Evolutionary conservation across 1,140 invertebrate genomes (phyloP), one percentile per base, ranked within the genome.

Genomic region (Pinna nobilis): DNA sequence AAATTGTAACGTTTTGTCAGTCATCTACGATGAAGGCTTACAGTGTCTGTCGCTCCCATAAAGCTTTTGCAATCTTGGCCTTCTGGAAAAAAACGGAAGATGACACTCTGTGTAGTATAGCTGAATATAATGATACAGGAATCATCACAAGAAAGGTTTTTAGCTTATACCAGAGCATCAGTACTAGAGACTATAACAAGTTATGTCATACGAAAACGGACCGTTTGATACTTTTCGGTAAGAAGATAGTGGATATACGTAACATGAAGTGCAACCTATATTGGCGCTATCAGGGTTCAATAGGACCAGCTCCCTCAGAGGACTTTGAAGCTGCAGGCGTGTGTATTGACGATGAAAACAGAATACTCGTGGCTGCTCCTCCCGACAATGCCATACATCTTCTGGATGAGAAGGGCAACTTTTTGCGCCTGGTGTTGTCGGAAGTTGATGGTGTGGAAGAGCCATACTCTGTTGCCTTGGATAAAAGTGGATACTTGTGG

Each of bases 381-480:
- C 70, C 65, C 59, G 79, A 74, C 61, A 79, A 81, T 69, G 47
- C 70, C 37, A 57, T 81, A 13, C 73, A 76, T 41, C 61, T 81
- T 18, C 30, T 81, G 20, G 79, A 78, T 35, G 49, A 73, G 28
- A 63, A 73, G n/a, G 79, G 79, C 13, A 53, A 64, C 32, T 79
- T 79, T 41, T 44, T 79, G n/a, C 55, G 70, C 13, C 51, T 69
- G 20, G 41, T 81, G 7, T 18, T 81, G 23, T 63, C 73, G n/a
- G 72, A 76, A 44, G 51, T 60, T 9, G 79, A 81, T 61, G 74
- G 79, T 23, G 50, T 81, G 18, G 51, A 71, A 28, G 73, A 65
- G 35, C 79, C 79, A 5, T 65, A 69, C 9, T 66, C 67, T 2
- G 68, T 81, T 13, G 51, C 69, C 9, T 47, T 79, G 15, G 74